phyloP scores from a whole-genome alignment of 1,140 invertebrate species.

The Calycopis cecrops region DNA sequence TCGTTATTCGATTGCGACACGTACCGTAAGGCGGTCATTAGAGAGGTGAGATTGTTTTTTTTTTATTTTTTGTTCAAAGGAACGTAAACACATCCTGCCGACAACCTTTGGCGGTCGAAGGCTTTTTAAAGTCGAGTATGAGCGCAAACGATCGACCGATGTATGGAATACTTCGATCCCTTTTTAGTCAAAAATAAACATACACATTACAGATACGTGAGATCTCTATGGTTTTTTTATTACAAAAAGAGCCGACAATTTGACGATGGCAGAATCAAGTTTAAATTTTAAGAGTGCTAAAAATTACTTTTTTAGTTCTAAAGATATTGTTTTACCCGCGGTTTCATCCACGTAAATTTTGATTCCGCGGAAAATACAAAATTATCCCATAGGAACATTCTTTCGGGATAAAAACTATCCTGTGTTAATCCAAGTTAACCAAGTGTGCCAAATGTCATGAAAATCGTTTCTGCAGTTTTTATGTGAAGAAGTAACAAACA shows the following conservation, averaged over 20 bases:
- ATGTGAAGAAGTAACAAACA: no score
- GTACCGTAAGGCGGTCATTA: constrained; percentile 9
- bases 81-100: constrained; percentile 22
- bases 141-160: constrained; percentile 10
- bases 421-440: no score
- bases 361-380: no score
- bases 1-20: not conserved
- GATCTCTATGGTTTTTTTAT: not conserved
- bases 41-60: constrained; percentile 10
- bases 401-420: no score
- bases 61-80: constrained; percentile 8
- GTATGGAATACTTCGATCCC: constrained; percentile 7
- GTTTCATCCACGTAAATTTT: no score
- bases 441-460: no score
- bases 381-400: no score
- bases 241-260: constrained; percentile 1
- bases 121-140: constrained; percentile 12
- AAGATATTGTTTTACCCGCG: no score
- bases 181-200: constrained; percentile 12
- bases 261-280: no score
- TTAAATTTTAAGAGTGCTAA: no score
- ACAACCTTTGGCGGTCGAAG: constrained; percentile 21
- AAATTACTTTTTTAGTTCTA: no score
- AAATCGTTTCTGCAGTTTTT: no score
- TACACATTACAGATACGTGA: constrained; percentile 7